Conservation (phyloP, 2,113 vertebrate species). For the Crotophaga sulcirostris region DNA sequence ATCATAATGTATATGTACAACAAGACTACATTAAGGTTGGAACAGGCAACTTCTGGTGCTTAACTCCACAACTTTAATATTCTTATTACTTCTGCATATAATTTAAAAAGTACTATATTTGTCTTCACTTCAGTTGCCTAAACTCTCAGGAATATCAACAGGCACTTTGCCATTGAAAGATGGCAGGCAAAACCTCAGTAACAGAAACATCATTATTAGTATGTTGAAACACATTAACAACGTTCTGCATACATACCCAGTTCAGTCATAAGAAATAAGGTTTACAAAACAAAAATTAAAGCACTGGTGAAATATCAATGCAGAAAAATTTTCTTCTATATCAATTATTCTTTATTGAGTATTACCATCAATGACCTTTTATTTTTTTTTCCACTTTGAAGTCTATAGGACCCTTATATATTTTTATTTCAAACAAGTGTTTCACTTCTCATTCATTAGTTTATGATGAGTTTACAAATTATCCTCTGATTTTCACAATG, state of each 20-base stretch:
- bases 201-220: neutral
- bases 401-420: neutral
- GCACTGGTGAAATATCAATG: neutral
- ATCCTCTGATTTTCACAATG: neutral
- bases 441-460: neutral
- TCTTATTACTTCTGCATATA: slow-evolving; percentile 44
- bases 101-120: slow-evolving; percentile 15
- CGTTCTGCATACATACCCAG: neutral
- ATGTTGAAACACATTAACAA: neutral
- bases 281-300: neutral
- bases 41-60: slow-evolving; percentile 50
- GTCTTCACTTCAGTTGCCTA: neutral
- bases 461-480: neutral
- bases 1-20: slow-evolving; percentile 66
- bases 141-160: slow-evolving; percentile 24
- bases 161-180: slow-evolving; percentile 7
- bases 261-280: neutral
- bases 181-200: neutral
- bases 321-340: neutral
- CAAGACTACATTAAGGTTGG: slow-evolving; percentile 62
- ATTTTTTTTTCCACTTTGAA: neutral
- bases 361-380: neutral
- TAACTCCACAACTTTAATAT: slow-evolving; percentile 51
- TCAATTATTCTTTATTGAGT: neutral
- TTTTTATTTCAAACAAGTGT: neutral